Conservation (phyloP, 2,797 vertebrate genomes). For the Typhlichthys subterraneus region DNA sequence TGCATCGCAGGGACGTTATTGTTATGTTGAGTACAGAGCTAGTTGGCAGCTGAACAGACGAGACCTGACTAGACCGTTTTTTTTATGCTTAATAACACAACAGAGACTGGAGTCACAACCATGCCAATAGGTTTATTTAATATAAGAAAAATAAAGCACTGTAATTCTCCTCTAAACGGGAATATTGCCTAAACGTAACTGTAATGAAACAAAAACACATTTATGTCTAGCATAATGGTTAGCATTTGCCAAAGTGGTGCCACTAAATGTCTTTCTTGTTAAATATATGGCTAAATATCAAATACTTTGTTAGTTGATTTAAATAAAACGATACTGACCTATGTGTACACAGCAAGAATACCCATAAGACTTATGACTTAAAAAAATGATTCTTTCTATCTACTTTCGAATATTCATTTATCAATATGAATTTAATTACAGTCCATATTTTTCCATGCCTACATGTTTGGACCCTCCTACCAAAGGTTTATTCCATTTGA, state of each 20-base stretch:
- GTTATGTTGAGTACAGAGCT: constrained; percentile 10
- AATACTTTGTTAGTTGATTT: constrained; percentile 28
- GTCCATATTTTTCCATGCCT: no score
- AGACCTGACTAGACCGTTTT: neutral
- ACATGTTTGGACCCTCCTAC: no score
- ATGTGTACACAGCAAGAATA: constrained; percentile 16
- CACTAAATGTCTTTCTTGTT: constrained; percentile 22
- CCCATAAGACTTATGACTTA: neutral
- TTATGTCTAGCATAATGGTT: constrained; percentile 25
- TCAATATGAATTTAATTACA: no score
- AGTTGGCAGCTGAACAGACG: constrained; percentile 26
- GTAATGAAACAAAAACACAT: constrained; percentile 18
- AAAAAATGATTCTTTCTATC: no score
- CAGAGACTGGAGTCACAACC: no score
- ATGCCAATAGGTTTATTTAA: neutral
- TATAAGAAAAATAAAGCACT: neutral
- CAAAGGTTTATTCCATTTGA: no score
- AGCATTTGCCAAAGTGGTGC: constrained; percentile 34
- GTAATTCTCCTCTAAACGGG: constrained; percentile 9
- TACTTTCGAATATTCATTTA: no score
- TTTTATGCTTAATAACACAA: no score
- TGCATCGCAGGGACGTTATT: constrained; percentile 10
- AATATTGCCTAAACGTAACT: constrained; percentile 23
- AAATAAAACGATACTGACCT: constrained; percentile 23
- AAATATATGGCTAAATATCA: constrained; percentile 22